Percentiles rank a stretch among this genome's conserved stretches.
These are phyloP conservation scores for Phengaris arion DNA, from an alignment of 2,888 invertebrate species.

Conservation along the genomic window DNA sequence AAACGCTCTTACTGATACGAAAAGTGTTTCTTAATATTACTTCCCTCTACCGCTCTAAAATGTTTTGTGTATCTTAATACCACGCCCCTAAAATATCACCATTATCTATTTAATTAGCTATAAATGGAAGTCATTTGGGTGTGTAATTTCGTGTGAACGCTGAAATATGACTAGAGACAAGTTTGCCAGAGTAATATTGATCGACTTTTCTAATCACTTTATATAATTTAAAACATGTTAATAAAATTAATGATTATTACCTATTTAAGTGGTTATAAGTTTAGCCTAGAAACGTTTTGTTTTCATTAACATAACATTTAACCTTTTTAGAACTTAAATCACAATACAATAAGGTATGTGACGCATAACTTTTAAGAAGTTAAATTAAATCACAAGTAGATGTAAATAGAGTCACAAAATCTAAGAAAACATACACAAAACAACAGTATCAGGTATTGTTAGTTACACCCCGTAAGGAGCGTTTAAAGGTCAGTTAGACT, in stretches of 20 bases:
- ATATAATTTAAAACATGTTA: neutral
- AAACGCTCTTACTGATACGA: neutral
- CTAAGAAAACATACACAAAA: neutral
- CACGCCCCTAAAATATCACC: neutral
- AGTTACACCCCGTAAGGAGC: constrained; percentile 15
- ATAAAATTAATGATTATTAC: neutral
- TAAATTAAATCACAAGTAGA: neutral
- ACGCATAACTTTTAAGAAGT: neutral
- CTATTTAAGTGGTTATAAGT: neutral
- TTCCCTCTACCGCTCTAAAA: neutral
- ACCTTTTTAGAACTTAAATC: neutral
- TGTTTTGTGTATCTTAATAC: neutral
- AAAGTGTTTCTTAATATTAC: constrained; percentile 3
- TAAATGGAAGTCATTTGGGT: constrained; percentile 7
- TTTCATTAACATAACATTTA: neutral
- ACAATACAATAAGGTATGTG: neutral
- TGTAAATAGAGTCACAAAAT: neutral
- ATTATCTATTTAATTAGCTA: constrained; percentile 8
- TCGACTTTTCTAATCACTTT: neutral
- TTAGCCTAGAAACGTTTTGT: neutral
- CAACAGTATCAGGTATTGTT: constrained; percentile 12
- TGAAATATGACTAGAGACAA: neutral
- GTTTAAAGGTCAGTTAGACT: constrained; percentile 25
- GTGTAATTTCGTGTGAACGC: neutral
- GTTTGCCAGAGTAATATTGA: neutral